Conservation (phyloP, 2,888 invertebrate genomes). For the Branchipolynoe longqiensis region DNA sequence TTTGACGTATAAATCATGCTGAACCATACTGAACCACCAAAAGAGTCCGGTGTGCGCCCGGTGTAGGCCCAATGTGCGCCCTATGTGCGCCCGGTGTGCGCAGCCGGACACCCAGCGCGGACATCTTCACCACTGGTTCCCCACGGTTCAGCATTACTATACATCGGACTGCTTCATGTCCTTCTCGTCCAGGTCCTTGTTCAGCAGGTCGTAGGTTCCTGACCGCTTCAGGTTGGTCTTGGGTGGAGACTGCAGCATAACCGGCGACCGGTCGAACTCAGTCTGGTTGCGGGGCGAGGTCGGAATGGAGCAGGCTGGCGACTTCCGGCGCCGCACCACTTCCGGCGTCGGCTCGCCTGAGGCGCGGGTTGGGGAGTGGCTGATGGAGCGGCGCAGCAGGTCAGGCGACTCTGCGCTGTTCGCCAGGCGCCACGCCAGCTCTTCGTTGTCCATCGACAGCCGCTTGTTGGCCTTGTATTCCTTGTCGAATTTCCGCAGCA, state of each 20-base stretch:
- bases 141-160: slow-evolving; percentile 12
- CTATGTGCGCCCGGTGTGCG: too few species aligned
- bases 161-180: slow-evolving; percentile 58
- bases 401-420: slow-evolving; percentile 81
- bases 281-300: slow-evolving; percentile 45
- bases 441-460: slow-evolving; percentile 90
- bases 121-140: too few species aligned
- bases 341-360: slow-evolving; percentile 4
- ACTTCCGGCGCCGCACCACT: slow-evolving; percentile 28
- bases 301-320: slow-evolving; percentile 43
- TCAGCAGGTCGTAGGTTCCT: slow-evolving; percentile 64
- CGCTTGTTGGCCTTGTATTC: slow-evolving; percentile 90
- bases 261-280: slow-evolving; percentile 42
- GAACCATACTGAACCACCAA: too few species aligned
- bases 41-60: too few species aligned
- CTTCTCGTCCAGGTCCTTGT: slow-evolving; percentile 57
- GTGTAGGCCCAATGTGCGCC: too few species aligned
- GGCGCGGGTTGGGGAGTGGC: slow-evolving; percentile 61
- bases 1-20: too few species aligned
- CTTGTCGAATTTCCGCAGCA: slow-evolving; percentile 86
- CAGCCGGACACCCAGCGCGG: too few species aligned
- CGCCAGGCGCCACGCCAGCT: slow-evolving; percentile 92
- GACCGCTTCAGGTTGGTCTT: slow-evolving; percentile 61
- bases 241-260: neutral
- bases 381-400: slow-evolving; percentile 60